phyloP scores from a whole-genome alignment of 2,113 vertebrate genomes.

The Progne subis region DNA sequence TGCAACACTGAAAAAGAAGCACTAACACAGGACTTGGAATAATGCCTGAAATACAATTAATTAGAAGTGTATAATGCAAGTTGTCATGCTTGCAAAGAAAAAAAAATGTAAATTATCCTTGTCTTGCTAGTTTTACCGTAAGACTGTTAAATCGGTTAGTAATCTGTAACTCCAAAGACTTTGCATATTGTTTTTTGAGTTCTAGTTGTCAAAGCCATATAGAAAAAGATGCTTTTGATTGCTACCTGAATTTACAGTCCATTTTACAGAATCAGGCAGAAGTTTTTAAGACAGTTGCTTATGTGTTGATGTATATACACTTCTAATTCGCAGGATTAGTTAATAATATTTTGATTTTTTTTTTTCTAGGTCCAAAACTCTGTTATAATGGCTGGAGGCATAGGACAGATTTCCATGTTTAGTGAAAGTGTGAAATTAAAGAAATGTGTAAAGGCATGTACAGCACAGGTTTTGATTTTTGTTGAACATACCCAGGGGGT shows the following conservation, averaged over 20 bases:
- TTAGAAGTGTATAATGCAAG: background rate
- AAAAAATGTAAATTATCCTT: background rate
- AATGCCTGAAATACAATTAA: background rate
- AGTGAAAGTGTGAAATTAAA: background rate
- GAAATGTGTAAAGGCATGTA: background rate
- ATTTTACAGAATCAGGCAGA: fast-evolving
- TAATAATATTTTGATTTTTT: background rate
- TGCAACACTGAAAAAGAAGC: background rate
- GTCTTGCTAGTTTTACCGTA: background rate
- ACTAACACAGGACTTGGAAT: background rate
- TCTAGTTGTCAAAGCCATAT: background rate
- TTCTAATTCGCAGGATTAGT: background rate
- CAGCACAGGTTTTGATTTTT: background rate
- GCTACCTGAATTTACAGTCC: background rate
- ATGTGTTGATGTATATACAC: background rate
- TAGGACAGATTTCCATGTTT: background rate
- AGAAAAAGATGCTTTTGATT: background rate
- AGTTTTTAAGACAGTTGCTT: background rate
- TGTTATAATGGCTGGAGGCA: background rate
- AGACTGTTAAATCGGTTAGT: background rate
- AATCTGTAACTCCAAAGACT: background rate
- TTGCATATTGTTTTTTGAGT: background rate
- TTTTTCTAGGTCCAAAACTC: background rate
- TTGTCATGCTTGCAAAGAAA: background rate
- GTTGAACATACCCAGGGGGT: background rate